Evolutionary conservation across 2,797 vertebrate genomes (phyloP), one percentile per base, ranked within the genome.

Genomic region (Parauchenoglanis ngamensis): DNA sequence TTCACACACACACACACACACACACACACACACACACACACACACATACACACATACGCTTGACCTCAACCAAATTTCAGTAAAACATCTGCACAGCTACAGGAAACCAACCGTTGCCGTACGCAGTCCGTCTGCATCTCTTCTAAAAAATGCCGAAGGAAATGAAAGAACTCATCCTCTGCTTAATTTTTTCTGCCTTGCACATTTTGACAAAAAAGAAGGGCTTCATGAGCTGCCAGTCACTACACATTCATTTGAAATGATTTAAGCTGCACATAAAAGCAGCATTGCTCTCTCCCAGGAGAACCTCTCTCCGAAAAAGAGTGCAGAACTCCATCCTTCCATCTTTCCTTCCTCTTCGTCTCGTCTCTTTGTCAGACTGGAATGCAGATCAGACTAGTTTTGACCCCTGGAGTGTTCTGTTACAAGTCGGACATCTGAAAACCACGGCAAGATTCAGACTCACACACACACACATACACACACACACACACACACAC

Each of bases 181-280:
- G 88, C 59, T 82, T 65, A 75, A 31, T 87, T 86, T 85, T 89
- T 91, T 90, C 70, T 91, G 88, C 88, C 73, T 19, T 91, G 83
- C 85, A 79, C 21, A 46, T 90, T 85, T 87, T 89, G 89, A 85
- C 61, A 86, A 82, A 89, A 88, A 86, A 89, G 89, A 46, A n/a
- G 35, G 82, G 28, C 89, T 92, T 90, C 89, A 91, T 90, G 83
- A 67, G 65, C 88, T 87, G 75, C 87, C 40, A 85, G 89, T 59
- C 88, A 83, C 81, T 82, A 92, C 86, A 91, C 90, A 91, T 92
- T 91, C 85, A 91, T 90, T 87, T 44, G 19, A 91, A 93, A 92
- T 91, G 63, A 92, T 92, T 93, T 90, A 89, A 92, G 92, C 90
- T 92, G 87, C 91, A 59, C 85, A 76, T 87, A 90, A 93, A 89